Base-by-base conservation (phyloP, 2,113 vertebrate species). In the Amblyopsis rosae region DNA sequence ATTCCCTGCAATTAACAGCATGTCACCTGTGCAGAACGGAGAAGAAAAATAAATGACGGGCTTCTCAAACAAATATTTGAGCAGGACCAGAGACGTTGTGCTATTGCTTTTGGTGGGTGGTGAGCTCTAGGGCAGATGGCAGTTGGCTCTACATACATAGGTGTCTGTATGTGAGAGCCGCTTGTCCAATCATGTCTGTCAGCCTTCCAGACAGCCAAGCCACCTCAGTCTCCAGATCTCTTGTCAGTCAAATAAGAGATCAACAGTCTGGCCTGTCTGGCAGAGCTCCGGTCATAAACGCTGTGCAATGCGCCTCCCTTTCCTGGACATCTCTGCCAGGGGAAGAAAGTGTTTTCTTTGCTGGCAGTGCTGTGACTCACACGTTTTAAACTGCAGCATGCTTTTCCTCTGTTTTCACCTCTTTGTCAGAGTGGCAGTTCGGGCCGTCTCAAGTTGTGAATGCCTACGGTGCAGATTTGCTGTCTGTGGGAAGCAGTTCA, bases 291-390 rank as follows among this genome's bases (percentile, higher is more conserved):
- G 57, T 63, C 10, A 47, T 35, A 67, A 61, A 75, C 65, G 73
- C 53, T 26, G 16, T 65, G 62, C 7, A 45, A 65, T 56, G 49
- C 75, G 62, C 65, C 47, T 54, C 51, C 11, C 35, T 71, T 73
- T 82, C 59, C 58, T 62, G 72, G 51, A 59, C 3, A 35, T 4
- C 58, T 48, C 13, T 69, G 57, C 57, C 59, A 76, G 69, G 56
- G 62, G 54, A 66, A 62, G 63, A 60, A 55, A 66, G 49, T 69
- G 66, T 69, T 66, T 61, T 82, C 62, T 73, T 69, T 60, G 45
- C 59, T 82, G 53, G 73, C 58, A 63, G 48, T n/a, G 53, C 59
- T 50, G 9, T 47, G 41, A 32, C 53, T 17, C 33, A 26, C 26
- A 54, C 33, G 3, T 47, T 67, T 57, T 41, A 9, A 33, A 19